phyloP scores from a whole-genome alignment of 2,113 vertebrate species.

The Anguilla rostrata region DNA sequence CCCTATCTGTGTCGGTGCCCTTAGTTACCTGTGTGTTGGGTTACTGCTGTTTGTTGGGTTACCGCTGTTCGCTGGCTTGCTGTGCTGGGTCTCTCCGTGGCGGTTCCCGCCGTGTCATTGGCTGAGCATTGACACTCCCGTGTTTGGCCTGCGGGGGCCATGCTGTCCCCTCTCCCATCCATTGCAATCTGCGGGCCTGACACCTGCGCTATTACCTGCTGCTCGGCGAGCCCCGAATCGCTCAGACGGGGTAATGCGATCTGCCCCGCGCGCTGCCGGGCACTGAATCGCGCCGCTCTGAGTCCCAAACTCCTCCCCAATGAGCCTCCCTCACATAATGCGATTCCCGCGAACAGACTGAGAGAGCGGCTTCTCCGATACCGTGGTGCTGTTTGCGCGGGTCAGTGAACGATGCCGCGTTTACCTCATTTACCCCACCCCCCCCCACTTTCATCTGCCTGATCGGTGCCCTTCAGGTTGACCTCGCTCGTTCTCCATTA shows the following conservation, averaged over 20 bases:
- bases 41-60: too few relatives aligned
- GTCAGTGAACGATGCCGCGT: neutral
- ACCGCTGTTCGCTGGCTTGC: too few relatives aligned
- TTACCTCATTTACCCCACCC: neutral
- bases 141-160: conserved; percentile 9
- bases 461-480: too few relatives aligned
- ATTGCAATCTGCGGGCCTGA: conserved; percentile 13
- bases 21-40: too few relatives aligned
- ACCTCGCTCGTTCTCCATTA: too few relatives aligned
- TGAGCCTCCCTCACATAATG: neutral
- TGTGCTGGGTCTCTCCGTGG: neutral
- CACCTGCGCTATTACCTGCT: conserved; percentile 18
- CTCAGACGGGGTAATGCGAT: conserved; percentile 19
- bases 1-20: too few relatives aligned
- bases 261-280: neutral
- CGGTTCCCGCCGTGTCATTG: neutral
- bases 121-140: neutral
- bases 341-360: neutral
- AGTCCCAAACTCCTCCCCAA: neutral
- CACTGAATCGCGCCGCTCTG: neutral
- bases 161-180: neutral
- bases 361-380: too few relatives aligned
- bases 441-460: neutral
- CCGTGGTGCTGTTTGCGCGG: neutral
- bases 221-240: conserved; percentile 1